Evolutionary conservation across 2,888 invertebrate species (phyloP), one percentile per base, ranked within the genome.

Genomic region (Polydesmus complanatus): DNA sequence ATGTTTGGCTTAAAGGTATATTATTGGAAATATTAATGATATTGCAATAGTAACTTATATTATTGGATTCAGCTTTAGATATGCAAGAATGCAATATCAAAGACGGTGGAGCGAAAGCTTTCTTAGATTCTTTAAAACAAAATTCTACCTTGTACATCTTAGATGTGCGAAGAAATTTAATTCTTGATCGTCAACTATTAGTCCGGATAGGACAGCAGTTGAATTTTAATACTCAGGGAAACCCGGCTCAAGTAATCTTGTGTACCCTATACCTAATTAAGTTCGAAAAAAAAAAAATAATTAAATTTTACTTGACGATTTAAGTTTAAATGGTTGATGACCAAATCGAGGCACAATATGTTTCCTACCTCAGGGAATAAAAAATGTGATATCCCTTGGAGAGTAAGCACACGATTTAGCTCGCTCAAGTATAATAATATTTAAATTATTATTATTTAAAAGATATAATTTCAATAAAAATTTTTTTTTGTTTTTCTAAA

Each of bases 1-100:
- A 61, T 50, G 23, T 61, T 22, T 61, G 55, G 55, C 19, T 61
- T 8, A 61, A 56, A 56, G 61, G 61, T 54, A 47, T 21, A 19
- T 54, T 3, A n/a, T n/a, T n/a, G n/a, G n/a, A n/a, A n/a, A n/a
- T n/a, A n/a, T n/a, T n/a, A n/a, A 11, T 14, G 11, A 18, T 48
- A 48, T 14, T 48, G 11, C 48, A 48, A 48, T 18, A 48, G 18
- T n/a, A n/a, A n/a, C n/a, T n/a, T n/a, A n/a, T n/a, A n/a, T n/a
- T 11, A 37, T 37, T 37, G 37, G 37, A 5, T 18, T 26, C 50
- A 61, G 61, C 61, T 23, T n/a, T 61, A 19, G 61, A 61, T 26
- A 49, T 61, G 3, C 55, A 55, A 21, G n/a, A 37, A n/a, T 61
- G 61, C n/a, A 54, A 54, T 26, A 56, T 61, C n/a, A 37, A 55